Evolutionary conservation across 2,888 invertebrate species (phyloP), one percentile per base, ranked within the genome.

Genomic region (Xylota sylvarum): DNA sequence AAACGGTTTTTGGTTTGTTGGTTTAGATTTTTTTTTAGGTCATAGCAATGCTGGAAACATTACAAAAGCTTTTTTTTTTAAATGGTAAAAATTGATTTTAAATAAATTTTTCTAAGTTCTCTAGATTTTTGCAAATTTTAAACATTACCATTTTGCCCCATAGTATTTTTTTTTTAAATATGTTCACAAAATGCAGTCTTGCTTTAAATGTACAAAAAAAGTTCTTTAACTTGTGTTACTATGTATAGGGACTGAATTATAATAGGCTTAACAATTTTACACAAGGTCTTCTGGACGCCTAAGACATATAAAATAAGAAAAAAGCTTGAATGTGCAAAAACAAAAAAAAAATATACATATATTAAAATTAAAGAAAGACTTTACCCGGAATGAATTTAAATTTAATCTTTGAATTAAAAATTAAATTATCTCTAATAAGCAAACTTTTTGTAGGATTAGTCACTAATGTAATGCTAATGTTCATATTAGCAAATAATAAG

Each of bases 11-110:
- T 65, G 23, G 35, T 77, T 56, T 69, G 12, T 69, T 64, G 56
- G 40, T 69, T 62, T 64, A 40, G 17, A 67, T 70, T 55, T 84
- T 37, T 55, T 73, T 78, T 30, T 81, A 80, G 77, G 74, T 82
- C 77, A 86, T 88, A 88, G 87, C 89, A 88, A 88, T 87, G 88
- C 87, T 88, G 78, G 89, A 89, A 89, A 89, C 89, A 88, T 88
- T 89, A 89, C 88, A 88, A 89, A 89, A 88, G 89, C 89, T 81
- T 81, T 79, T 86, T 67, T 30, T 81, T 60, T 62, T 67, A 60
- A 46, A 58, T 64, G 10, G 52, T 62, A 64, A 65, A 70, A 73
- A 60, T 40, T 30, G 19, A 74, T 50, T 72, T 48, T 50, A 78
- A 74, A 69, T 48, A 67, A 58, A 58, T 72, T 46, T 48, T 72